Base-by-base conservation (phyloP, 1,140 invertebrate species). In the Oscheius sp. region DNA sequence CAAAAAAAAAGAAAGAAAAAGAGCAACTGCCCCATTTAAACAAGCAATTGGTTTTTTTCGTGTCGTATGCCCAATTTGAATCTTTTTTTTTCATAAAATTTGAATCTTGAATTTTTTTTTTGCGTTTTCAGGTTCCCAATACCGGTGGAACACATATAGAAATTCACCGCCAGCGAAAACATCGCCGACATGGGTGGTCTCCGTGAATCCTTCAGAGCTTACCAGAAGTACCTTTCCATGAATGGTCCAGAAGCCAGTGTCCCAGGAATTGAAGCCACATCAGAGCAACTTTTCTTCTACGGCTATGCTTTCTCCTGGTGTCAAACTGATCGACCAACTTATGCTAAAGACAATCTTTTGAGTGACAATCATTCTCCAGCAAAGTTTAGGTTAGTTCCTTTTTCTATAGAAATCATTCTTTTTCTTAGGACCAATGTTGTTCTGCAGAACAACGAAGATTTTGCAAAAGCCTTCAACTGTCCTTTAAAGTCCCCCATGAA, bases 381-480 rank as follows among this genome's bases (percentile, higher is more conserved):
- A 2, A 86, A 88, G 76, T n/a, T n/a, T n/a, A n/a, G n/a, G n/a
- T n/a, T n/a, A n/a, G n/a, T n/a, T n/a, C n/a, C n/a, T n/a, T n/a
- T n/a, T n/a, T n/a, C n/a, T n/a, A n/a, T n/a, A n/a, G n/a, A n/a
- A n/a, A n/a, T n/a, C n/a, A n/a, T n/a, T n/a, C n/a, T n/a, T n/a
- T n/a, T n/a, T n/a, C 89, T 90, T 79, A 88, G 94, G 55, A 89
- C 95, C 0, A 88, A 89, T 52, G 93, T 91, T 0, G 90, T 91
- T 0, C 83, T 97, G 2, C 89, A 90, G 52, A 97, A 97, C 85
- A 92, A 90, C 0, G 85, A 88, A 45, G 92, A 95, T 74, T 97
- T 97, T 85, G 89, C 91, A 0, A 83, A 88, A 63, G 89, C 90
- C 1, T 97, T 91, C n/a, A n/a, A n/a, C n/a, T 97, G 94, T 85